Evolutionary conservation across 2,113 vertebrate genomes (phyloP).

Genomic region (Catharus bicknelli): DNA sequence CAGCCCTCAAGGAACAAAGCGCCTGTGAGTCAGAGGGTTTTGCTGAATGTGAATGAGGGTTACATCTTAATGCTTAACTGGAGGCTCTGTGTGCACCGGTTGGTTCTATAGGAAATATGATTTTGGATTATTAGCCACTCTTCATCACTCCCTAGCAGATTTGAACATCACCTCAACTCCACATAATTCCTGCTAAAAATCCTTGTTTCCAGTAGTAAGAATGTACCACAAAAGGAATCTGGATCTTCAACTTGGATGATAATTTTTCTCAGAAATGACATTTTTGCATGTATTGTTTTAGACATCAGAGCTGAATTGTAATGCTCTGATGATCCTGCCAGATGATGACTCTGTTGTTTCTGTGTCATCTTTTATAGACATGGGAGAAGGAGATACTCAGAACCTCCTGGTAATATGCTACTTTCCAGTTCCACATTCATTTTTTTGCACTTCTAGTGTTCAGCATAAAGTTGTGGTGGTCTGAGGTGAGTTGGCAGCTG

Average conservation of each 20-base stretch:
- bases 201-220: neutral
- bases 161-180: neutral
- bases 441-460: neutral
- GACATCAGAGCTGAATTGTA: neutral
- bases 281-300: neutral
- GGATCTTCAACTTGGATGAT: neutral
- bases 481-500: neutral
- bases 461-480: neutral
- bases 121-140: neutral
- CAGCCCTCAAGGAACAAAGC: slow-evolving; percentile 12
- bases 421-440: neutral
- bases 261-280: neutral
- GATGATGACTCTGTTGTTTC: neutral
- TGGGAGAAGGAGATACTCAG: neutral
- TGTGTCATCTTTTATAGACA: neutral
- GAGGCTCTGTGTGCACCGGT: neutral
- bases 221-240: neutral
- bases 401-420: neutral
- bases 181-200: neutral
- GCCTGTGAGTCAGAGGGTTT: neutral
- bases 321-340: neutral
- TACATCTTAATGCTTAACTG: slow-evolving; percentile 2
- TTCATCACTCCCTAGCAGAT: neutral
- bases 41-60: neutral
- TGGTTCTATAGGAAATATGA: neutral